Base-by-base conservation (phyloP, 2,888 invertebrate genomes). In the Cheilosia grossa region DNA sequence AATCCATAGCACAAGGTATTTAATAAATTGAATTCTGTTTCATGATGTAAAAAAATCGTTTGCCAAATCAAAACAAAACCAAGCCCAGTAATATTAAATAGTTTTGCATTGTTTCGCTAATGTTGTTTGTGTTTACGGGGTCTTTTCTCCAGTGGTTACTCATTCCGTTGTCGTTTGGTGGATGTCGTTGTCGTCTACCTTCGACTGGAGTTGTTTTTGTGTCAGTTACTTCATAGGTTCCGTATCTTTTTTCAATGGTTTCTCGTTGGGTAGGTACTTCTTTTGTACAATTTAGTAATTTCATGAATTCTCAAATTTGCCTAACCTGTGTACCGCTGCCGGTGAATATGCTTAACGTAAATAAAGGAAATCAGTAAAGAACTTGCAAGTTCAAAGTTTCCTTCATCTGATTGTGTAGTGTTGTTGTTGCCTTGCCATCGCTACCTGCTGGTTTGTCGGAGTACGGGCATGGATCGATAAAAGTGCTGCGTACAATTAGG, bases 111-210 rank as follows among this genome's bases (percentile, higher is more conserved):
- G 54, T 73, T 27, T 56, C n/a, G 58, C 63, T 49, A 33, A 75
- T 80, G 85, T 72, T 85, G 70, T 81, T 80, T 70, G 69, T 83
- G 74, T 83, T 83, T 83, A 79, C 85, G 66, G 80, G 64, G 66
- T 82, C 37, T 72, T 79, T 56, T 17, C 21, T 24, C 30, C 7
- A 17, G 17, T 64, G 54, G 51, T 79, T 83, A 69, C 74, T 83
- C 82, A 79, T 61, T 77, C 44, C 59, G 56, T 67, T 64, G 63
- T 70, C 24, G 27, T 66, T 27, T 37, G 10, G 37, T 37, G 33
- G 33, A 10, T 33, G 13, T 59, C 17, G 37, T 44, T 73, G 73
- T 61, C 37, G 80, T 80, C 67, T 83, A 73, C 66, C 72, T 74
- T 64, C 69, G 56, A 33, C 67, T 74, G 61, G 40, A 54, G 42